These are phyloP conservation scores for Malthinus seriepunctatus DNA, from an alignment of 2,888 invertebrate genomes.

Conservation along the genomic window DNA sequence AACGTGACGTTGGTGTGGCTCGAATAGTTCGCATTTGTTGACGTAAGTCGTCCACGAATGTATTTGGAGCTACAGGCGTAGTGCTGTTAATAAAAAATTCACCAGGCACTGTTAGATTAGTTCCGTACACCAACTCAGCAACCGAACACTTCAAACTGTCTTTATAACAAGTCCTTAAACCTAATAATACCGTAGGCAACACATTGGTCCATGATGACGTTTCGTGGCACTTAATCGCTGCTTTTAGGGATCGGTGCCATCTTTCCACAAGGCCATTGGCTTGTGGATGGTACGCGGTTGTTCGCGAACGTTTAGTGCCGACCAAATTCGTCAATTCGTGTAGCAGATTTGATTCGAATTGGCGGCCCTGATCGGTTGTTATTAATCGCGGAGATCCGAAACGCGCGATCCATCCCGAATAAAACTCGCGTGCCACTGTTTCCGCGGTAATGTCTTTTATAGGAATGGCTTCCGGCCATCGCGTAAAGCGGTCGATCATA, in stretches of 20 bases:
- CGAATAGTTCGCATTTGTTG: slow-evolving; percentile 7
- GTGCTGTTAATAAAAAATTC: neutral
- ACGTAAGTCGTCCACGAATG: too few species aligned
- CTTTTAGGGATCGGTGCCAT: slow-evolving; percentile 28
- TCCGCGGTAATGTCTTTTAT: slow-evolving; percentile 44
- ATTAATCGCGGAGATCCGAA: slow-evolving; percentile 13
- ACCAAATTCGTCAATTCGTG: slow-evolving; percentile 25
- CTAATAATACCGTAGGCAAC: slow-evolving; percentile 33
- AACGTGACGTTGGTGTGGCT: slow-evolving; percentile 7
- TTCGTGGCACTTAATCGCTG: slow-evolving; percentile 20
- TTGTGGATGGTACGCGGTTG: slow-evolving; percentile 33
- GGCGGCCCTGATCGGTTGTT: slow-evolving; percentile 22
- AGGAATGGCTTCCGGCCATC: slow-evolving; percentile 30
- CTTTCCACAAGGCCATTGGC: slow-evolving; percentile 33
- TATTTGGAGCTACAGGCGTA: neutral
- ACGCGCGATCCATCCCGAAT: slow-evolving; percentile 7
- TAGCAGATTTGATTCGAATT: slow-evolving; percentile 34
- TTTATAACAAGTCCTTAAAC: slow-evolving; percentile 32
- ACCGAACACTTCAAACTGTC: slow-evolving; percentile 23
- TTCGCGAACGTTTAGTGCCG: slow-evolving; percentile 21
- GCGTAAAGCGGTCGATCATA: slow-evolving; percentile 26
- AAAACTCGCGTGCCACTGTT: slow-evolving; percentile 27
- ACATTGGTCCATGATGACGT: slow-evolving; percentile 17
- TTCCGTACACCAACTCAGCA: slow-evolving; percentile 18
- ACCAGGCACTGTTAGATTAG: slow-evolving; percentile 1